Conservation (phyloP, 2,113 vertebrate genomes). For the Calidris pygmaea region DNA sequence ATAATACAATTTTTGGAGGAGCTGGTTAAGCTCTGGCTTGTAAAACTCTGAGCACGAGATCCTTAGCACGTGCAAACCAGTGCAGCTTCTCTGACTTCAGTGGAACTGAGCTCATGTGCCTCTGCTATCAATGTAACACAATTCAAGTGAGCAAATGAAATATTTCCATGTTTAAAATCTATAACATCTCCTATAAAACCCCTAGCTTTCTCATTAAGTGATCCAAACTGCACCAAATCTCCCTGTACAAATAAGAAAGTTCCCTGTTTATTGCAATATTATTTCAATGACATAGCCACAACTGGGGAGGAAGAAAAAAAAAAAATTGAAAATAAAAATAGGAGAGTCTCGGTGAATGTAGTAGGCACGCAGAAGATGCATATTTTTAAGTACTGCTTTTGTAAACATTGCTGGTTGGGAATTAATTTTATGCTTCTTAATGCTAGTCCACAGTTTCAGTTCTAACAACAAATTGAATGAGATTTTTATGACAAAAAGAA, state of each 20-base stretch:
- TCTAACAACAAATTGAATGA: conserved; percentile 62
- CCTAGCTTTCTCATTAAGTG: neutral
- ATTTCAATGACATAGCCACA: neutral
- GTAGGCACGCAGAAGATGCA: neutral
- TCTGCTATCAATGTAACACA: neutral
- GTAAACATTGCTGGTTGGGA: conserved; percentile 62
- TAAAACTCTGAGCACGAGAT: neutral
- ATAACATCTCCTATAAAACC: neutral
- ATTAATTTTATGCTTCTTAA: conserved; percentile 67
- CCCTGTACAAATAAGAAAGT: neutral
- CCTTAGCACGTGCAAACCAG: neutral
- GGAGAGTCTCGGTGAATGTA: neutral
- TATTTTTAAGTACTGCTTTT: conserved; percentile 59
- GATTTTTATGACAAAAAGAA: conserved; percentile 62
- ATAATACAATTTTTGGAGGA: neutral
- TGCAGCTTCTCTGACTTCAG: neutral
- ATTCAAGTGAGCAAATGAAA: neutral
- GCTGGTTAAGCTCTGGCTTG: neutral
- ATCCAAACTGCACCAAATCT: neutral
- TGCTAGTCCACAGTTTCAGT: conserved; percentile 59
- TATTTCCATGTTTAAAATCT: neutral
- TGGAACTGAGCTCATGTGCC: neutral
- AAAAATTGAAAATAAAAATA: neutral
- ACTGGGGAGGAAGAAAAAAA: neutral
- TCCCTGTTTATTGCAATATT: neutral